These are phyloP conservation scores for Crotalus tigris DNA, from an alignment of 2,113 vertebrate species.

Conservation along the genomic window DNA sequence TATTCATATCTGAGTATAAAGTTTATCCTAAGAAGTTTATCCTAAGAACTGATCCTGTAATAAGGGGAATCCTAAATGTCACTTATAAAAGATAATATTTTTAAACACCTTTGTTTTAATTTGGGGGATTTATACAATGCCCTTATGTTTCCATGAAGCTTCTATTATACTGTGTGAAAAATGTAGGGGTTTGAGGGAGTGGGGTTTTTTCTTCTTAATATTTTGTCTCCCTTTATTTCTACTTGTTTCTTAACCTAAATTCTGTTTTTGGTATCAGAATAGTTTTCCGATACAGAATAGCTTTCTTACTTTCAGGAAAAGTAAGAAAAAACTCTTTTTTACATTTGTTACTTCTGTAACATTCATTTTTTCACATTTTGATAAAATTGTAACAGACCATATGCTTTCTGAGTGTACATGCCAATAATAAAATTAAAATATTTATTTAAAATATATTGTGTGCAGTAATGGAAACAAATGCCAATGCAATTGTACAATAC, in stretches of 20 bases:
- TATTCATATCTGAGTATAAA: background rate
- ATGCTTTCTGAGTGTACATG: slow-evolving; percentile 99
- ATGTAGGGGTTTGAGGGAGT: background rate
- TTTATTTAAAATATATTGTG: slow-evolving; percentile 91
- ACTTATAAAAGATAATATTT: slow-evolving; percentile 52
- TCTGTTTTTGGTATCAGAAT: slow-evolving; percentile 92
- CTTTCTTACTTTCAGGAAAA: slow-evolving; percentile 98
- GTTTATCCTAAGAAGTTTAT: slow-evolving; percentile 10
- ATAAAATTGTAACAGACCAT: slow-evolving; percentile 99
- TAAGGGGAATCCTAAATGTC: slow-evolving; percentile 62
- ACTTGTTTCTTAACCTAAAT: slow-evolving; percentile 84
- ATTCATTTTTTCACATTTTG: slow-evolving; percentile 98
- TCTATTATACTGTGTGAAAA: slow-evolving; percentile 90
- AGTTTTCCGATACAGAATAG: slow-evolving; percentile 93
- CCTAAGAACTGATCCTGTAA: slow-evolving; percentile 49
- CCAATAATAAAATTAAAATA: slow-evolving; percentile 99
- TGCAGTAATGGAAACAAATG: slow-evolving; percentile 24
- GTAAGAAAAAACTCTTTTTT: slow-evolving; percentile 93
- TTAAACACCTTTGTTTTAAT: slow-evolving; percentile 39
- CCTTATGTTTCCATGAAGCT: slow-evolving; percentile 72
- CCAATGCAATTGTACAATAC: background rate
- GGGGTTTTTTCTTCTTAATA: background rate
- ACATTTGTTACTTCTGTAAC: slow-evolving; percentile 99
- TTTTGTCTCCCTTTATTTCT: background rate
- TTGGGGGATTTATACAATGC: slow-evolving; percentile 71